phyloP scores from a whole-genome alignment of 2,888 invertebrate genomes.

The Meta bourneti region DNA sequence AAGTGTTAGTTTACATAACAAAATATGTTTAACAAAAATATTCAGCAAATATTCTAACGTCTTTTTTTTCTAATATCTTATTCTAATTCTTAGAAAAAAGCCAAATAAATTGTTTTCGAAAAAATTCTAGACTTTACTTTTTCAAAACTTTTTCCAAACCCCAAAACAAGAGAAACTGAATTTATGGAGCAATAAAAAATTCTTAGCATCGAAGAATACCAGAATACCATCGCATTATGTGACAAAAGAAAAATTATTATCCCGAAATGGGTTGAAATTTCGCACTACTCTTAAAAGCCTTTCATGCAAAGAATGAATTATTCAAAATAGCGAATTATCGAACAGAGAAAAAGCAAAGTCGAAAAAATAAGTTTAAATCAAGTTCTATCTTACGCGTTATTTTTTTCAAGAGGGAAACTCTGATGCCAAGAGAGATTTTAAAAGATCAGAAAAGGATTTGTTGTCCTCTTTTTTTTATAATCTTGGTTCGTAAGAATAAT shows the following conservation, averaged over 20 bases:
- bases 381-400: neutral
- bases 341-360: neutral
- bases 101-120: too few species aligned
- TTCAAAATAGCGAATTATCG: conserved; percentile 21
- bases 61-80: too few species aligned
- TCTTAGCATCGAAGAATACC: neutral
- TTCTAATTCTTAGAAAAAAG: too few species aligned
- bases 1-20: too few species aligned
- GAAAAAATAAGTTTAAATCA: neutral
- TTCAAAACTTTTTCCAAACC: neutral
- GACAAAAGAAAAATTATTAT: neutral
- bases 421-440: neutral
- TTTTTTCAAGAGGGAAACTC: neutral
- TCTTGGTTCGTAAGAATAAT: neutral
- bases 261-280: neutral
- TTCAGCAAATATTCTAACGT: too few species aligned
- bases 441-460: neutral
- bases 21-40: too few species aligned
- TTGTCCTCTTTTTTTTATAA: neutral
- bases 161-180: neutral
- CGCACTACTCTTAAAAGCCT: neutral
- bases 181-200: neutral
- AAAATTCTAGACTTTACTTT: too few species aligned
- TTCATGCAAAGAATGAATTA: conserved; percentile 11
- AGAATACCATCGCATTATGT: too few species aligned